Evolutionary conservation across 1,140 invertebrate genomes (phyloP).

Genomic region (Luehdorfia chinensis): DNA sequence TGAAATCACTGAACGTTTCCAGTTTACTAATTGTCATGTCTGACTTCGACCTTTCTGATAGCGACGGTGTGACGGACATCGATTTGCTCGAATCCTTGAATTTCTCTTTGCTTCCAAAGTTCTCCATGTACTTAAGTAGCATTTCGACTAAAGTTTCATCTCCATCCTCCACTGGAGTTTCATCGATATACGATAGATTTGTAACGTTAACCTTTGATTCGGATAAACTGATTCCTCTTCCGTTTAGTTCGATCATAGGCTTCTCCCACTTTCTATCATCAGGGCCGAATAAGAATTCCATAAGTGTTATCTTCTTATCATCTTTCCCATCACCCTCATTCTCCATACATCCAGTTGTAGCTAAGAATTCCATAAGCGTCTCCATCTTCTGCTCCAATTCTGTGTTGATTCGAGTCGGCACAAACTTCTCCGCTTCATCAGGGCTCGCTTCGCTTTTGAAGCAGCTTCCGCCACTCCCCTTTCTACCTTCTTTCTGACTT

Average conservation of each 20-base stretch:
- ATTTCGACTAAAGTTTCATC: constrained; percentile 69
- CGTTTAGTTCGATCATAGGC: constrained; percentile 57
- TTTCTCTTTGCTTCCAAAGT: constrained; percentile 51
- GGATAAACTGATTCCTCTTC: constrained; percentile 49
- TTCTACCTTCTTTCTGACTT: constrained; percentile 65
- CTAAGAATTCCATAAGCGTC: constrained; percentile 68
- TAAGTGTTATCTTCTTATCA: constrained; percentile 66
- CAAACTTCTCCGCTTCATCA: constrained; percentile 48
- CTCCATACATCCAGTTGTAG: constrained; percentile 58
- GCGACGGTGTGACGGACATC: constrained; percentile 51
- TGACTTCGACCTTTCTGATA: constrained; percentile 69
- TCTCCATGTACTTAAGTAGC: constrained; percentile 71
- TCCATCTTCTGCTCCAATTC: constrained; percentile 72
- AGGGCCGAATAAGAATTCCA: constrained; percentile 67
- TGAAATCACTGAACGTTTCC: constrained; percentile 68
- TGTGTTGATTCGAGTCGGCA: constrained; percentile 55
- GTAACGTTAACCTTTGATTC: constrained; percentile 67
- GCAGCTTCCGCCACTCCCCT: constrained; percentile 64
- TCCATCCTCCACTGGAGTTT: constrained; percentile 61
- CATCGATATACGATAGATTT: constrained; percentile 67
- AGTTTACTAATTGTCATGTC: constrained; percentile 72
- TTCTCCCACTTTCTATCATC: constrained; percentile 52
- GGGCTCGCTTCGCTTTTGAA: constrained; percentile 68
- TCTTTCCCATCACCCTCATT: constrained; percentile 54
- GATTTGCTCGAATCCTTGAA: constrained; percentile 44